Evolutionary conservation across 2,888 invertebrate genomes (phyloP).

Genomic region (Polymixis flavicincta): DNA sequence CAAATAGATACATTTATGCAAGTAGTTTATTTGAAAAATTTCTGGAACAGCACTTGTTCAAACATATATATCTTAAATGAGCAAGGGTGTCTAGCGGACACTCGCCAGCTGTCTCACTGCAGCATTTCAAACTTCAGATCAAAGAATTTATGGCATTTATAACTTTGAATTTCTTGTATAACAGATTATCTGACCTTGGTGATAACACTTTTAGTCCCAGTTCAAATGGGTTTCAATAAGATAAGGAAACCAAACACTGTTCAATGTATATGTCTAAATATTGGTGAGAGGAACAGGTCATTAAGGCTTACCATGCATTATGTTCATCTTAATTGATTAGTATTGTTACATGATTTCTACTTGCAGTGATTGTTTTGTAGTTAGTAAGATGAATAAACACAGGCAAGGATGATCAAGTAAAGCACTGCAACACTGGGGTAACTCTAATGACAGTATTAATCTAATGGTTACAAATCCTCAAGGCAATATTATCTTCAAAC

Average conservation of each 20-base stretch:
- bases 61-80: constrained; percentile 71
- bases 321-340: constrained; percentile 80
- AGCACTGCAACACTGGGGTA: constrained; percentile 90
- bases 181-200: constrained; percentile 10
- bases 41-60: constrained; percentile 69
- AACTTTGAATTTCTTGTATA: constrained; percentile 17
- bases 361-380: constrained; percentile 84
- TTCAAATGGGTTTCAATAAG: constrained; percentile 70
- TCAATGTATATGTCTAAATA: constrained; percentile 48
- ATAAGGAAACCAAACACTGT: constrained; percentile 43
- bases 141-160: constrained; percentile 16
- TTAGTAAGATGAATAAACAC: constrained; percentile 90
- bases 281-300: constrained; percentile 72
- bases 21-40: constrained; percentile 59
- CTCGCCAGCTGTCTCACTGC: constrained; percentile 46
- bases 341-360: constrained; percentile 82
- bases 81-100: constrained; percentile 67
- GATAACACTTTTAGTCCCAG: constrained; percentile 65
- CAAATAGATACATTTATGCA: constrained; percentile 49
- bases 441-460: constrained; percentile 88
- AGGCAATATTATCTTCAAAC: constrained; percentile 89
- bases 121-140: constrained; percentile 32
- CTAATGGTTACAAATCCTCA: constrained; percentile 89
- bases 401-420: constrained; percentile 91
- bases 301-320: constrained; percentile 87